Evolutionary conservation across 2,888 invertebrate genomes (phyloP).

Genomic region (Sphaerophoria taeniata): DNA sequence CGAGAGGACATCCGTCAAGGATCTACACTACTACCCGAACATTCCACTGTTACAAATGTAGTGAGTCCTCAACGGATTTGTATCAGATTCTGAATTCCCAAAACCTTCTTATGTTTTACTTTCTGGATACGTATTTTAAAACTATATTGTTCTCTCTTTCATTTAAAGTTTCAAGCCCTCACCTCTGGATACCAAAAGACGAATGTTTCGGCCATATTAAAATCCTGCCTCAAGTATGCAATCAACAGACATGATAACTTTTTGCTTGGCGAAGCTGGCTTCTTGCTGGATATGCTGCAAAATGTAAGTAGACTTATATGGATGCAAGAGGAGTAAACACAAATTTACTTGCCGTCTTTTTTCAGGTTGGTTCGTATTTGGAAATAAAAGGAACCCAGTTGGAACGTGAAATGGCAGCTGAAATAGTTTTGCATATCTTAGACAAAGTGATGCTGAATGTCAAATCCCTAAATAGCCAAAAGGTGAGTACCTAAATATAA

Average conservation of each 20-base stretch:
- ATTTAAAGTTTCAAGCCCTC: slow-evolving; percentile 79
- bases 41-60: too few relatives aligned
- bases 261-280: slow-evolving; percentile 82
- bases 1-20: too few relatives aligned
- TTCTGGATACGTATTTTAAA: not conserved
- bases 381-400: slow-evolving; percentile 82
- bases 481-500: slow-evolving; percentile 85
- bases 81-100: too few relatives aligned
- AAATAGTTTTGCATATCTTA: slow-evolving; percentile 85
- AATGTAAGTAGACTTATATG: slow-evolving; percentile 78
- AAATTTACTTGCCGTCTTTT: slow-evolving; percentile 57
- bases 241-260: slow-evolving; percentile 79
- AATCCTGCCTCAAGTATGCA: slow-evolving; percentile 81
- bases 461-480: slow-evolving; percentile 88
- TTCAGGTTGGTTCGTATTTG: slow-evolving; percentile 82
- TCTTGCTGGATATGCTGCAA: slow-evolving; percentile 81
- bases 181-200: slow-evolving; percentile 82
- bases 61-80: too few relatives aligned
- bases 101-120: not conserved
- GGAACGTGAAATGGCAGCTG: slow-evolving; percentile 84
- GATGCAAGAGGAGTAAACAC: too few relatives aligned
- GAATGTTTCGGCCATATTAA: slow-evolving; percentile 82
- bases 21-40: too few relatives aligned
- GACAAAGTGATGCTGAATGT: slow-evolving; percentile 87
- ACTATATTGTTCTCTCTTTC: slow-evolving; percentile 1